Evolutionary conservation across 2,113 vertebrate genomes (phyloP), one percentile per base, ranked within the genome.

Genomic region (Trachemys scripta): DNA sequence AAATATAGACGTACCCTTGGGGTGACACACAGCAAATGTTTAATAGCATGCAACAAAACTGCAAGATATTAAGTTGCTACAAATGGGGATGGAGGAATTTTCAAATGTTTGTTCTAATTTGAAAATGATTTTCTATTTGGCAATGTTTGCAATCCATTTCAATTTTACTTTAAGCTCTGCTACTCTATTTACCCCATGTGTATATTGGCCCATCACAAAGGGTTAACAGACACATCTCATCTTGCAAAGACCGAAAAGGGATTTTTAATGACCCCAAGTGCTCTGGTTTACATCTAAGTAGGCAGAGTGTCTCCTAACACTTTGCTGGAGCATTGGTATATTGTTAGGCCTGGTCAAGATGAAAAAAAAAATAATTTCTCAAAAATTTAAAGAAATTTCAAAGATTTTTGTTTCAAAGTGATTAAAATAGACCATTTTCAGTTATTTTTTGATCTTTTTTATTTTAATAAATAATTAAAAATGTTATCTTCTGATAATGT

Each of bases 171-270:
- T 87, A 79, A 85, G 5, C 8, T 95, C 69, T 88, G 31, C 53
- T 47, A 27, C 22, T 1, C 10, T 72, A 81, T 35, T 38, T 80
- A 51, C 1, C 2, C 16, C 69, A 84, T 2, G 0, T 76, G 62
- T 45, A 6, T 1, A 42, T 51, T 3, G 6, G 31, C 82, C 1
- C 1, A 87, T 35, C 8, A 35, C 0, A 7, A 1, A 35, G 76
- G 6, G n/a, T 84, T 80, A 76, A 53, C 3, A 19, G 47, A 84
- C 10, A 45, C 42, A 7, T 3, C 1, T 7, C 4, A 14, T 31
- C 1, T 95, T 82, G 24, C 8, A 88, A 25, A 89, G 88, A 78
- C 10, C 5, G 12, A 1, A 24, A 1, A 78, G 54, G 27, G n/a
- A 57, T 31, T 89, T 7, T 50, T 9, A 62, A n/a, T 3, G 11